Evolutionary conservation across 2,797 vertebrate genomes (phyloP).

Genomic region (Typhlichthys subterraneus): DNA sequence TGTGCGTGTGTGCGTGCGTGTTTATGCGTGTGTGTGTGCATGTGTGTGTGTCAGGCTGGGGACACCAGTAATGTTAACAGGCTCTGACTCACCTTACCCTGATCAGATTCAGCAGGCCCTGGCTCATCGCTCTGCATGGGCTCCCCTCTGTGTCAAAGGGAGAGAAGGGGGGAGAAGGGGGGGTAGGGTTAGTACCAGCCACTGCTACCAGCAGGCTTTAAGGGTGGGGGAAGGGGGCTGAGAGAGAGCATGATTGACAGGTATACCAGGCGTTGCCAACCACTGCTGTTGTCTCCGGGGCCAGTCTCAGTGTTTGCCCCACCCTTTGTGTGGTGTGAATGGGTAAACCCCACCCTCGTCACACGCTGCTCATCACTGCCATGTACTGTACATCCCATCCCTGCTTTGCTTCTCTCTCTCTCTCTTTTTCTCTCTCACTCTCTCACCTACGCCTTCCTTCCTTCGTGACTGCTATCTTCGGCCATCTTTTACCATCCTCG

Average conservation of each 20-base stretch:
- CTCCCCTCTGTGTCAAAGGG: constrained; percentile 57
- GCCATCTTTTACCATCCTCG: too few relatives aligned
- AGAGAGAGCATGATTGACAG: constrained; percentile 36
- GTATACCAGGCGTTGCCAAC: constrained; percentile 58
- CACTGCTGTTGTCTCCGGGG: constrained; percentile 42
- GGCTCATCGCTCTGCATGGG: constrained; percentile 46
- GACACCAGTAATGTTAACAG: constrained; percentile 82
- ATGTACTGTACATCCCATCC: neutral
- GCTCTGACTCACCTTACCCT: constrained; percentile 82
- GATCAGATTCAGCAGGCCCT: constrained; percentile 61
- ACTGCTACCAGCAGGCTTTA: constrained; percentile 40
- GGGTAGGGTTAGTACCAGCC: constrained; percentile 31
- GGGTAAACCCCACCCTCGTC: constrained; percentile 17
- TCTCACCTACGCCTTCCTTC: neutral
- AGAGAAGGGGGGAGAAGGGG: constrained; percentile 51
- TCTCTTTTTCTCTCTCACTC: neutral
- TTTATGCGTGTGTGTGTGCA: constrained; percentile 57
- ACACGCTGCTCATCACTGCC: neutral
- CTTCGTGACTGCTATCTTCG: neutral
- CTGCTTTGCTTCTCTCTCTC: neutral
- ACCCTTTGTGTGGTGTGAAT: constrained; percentile 22
- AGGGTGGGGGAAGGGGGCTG: constrained; percentile 36
- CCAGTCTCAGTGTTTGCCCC: constrained; percentile 50
- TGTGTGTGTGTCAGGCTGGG: constrained; percentile 69
- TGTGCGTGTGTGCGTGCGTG: constrained; percentile 14